Evolutionary conservation across 2,888 invertebrate genomes (phyloP), one percentile per base, ranked within the genome.

Genomic region (Keiferia lycopersicella): DNA sequence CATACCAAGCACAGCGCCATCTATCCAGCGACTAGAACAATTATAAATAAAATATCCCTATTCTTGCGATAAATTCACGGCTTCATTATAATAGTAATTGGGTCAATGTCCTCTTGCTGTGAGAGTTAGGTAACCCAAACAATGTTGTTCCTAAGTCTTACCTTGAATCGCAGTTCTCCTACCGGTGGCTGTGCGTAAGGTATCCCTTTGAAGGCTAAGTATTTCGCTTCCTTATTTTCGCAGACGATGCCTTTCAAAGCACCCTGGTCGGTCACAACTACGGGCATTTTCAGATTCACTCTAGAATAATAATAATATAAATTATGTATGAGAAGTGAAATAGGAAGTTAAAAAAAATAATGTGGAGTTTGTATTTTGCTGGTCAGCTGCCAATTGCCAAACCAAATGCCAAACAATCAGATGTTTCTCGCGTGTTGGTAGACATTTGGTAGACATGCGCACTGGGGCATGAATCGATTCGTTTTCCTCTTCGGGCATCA

Each of bases 141-240:
- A 56, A 53, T 58, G 12, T 14, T 26, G 2, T 26, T 26, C 26
- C 45, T 3, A 41, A 41, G 45, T 16, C 83, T 89, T 79, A 93
- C 94, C 92, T 93, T 92, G 82, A 94, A 94, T 84, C 94, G 86
- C 66, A 94, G 88, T 72, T 87, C 74, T 50, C 92, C 93, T 39
- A 94, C 66, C 12, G 94, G 94, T 61, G 94, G 93, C 69, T 88
- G 85, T 8, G 94, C 94, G 71, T 93, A 94, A 20, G 94, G 94
- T 69, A 94, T 92, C 61, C 94, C 93, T 80, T 91, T 91, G 76
- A 92, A 92, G 53, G 91, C 84, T 45, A 82, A 74, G 72, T 87
- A 92, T 65, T 78, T 82, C 67, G 76, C 79, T 50, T 79, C 74
- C 11, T 71, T 76, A 61, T 73, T 67, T 61, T 80, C 79, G 71